phyloP scores from a whole-genome alignment of 1,140 invertebrate species.

The Lithobius niger region DNA sequence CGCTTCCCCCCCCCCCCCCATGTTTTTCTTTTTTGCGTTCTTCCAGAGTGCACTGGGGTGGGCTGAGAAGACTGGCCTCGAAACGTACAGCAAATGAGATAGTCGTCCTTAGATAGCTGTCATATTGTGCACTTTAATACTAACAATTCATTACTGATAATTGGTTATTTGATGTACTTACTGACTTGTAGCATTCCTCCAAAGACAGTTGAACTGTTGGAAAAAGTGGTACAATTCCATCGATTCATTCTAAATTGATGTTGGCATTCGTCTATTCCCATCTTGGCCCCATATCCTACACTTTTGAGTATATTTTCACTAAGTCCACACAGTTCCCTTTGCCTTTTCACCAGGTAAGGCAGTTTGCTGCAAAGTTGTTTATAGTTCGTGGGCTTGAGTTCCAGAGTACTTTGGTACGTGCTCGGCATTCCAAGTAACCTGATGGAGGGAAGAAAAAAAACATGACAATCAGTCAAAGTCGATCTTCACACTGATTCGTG shows the following conservation, averaged over 20 bases:
- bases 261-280: conserved; percentile 81
- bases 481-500: no score
- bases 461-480: background rate
- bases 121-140: no score
- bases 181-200: conserved; percentile 43
- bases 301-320: conserved; percentile 34
- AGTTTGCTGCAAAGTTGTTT: conserved; percentile 32
- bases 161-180: no score
- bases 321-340: conserved; percentile 36
- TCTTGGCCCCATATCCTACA: conserved; percentile 54
- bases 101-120: no score
- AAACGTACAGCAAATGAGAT: no score
- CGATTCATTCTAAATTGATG: conserved; percentile 70
- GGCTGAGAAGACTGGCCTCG: no score
- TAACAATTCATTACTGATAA: no score
- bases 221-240: conserved; percentile 74
- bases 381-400: conserved; percentile 26
- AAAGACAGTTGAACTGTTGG: conserved; percentile 51
- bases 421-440: conserved; percentile 10
- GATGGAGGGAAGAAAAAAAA: conserved; percentile 3
- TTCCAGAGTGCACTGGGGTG: no score
- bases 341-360: conserved; percentile 35
- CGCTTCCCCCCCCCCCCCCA: no score
- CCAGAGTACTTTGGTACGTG: conserved; percentile 15
- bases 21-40: no score